Evolutionary conservation across 2,888 invertebrate genomes (phyloP), one percentile per base, ranked within the genome.

Genomic region (Endomychus coccineus): DNA sequence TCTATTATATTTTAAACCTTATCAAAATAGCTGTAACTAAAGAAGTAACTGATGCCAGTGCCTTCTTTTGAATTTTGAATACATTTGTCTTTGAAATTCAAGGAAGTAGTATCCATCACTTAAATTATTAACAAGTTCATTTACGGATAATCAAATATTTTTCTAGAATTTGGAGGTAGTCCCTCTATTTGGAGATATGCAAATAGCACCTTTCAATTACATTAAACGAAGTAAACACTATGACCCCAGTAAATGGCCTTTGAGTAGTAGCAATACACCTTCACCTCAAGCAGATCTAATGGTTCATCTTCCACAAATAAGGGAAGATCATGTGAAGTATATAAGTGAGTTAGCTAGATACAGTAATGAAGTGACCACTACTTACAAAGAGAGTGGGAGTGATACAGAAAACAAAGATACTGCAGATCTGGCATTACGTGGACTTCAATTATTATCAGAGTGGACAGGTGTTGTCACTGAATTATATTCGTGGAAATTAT

Each of bases 381-480:
- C 88, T 0, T 91, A 90, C 56, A 89, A 94, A 59, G 94, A 95
- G 60, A 85, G 88, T 31, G 83, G 94, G 9, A 86, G 86, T 0
- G 96, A 96, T 64, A 68, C 74, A 0, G 96, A 97, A 65, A 96
- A 96, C 70, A 80, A 82, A 40, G 85, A 90, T 35, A 86, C 96
- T 2, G 80, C 88, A 0, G 90, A 95, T 55, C 72, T 98, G 43
- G 91, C 95, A 3, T 71, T 98, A 10, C 75, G 89, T 2, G 97
- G 97, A 0, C 70, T 98, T 0, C 95, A 95, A 59, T 71, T 97
- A 34, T 71, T 98, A 3, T 94, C 95, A 0, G 87, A 91, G 44
- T 98, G 97, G 98, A 96, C 95, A 9, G 86, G 88, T 40, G 89
- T 95, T 30, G 89, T 98, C 0, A 94, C 95, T 0, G 95, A 96